Evolutionary conservation across 2,113 vertebrate species (phyloP), one percentile per base, ranked within the genome.

Genomic region (Micromys minutus): DNA sequence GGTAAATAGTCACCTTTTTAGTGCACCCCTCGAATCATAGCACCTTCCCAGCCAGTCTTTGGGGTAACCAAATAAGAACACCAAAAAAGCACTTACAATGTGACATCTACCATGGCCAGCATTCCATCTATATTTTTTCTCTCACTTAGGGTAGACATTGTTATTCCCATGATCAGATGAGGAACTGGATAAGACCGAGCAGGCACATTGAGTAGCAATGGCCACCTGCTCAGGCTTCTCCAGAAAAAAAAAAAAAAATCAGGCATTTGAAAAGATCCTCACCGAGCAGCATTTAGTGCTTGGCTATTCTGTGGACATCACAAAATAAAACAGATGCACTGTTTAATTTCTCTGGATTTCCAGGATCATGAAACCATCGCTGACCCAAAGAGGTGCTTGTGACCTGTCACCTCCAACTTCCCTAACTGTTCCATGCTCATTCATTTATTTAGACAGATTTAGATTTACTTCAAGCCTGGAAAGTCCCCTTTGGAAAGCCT

Each of bases 11-110:
- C 26, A 52, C 26, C 19, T 12, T 42, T 34, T 61, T 9, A n/a
- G 2, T 12, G 4, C 2, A 4, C 7, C 13, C 21, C 71, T 76
- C 17, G 59, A 74, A 67, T 71, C 0, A 0, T 15, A 39, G 7
- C 5, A 12, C 71, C 16, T 85, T 42, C 24, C n/a, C 29, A 10
- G 39, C 19, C 45, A 87, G 0, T 45, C 69, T 91, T 47, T 79
- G 36, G 63, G 5, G 36, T 39, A 22, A 74, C 29, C 31, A n/a
- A 77, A 75, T 22, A 72, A n/a, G 69, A 69, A 24, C 36, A 21
- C 21, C 0, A 12, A 29, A 34, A 57, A 81, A 89, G 11, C 12
- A 22, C 55, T 69, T 15, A 26, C 34, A 52, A 0, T 17, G 47
- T n/a, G 29, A 17, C 42, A 45, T 0, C 16, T 3, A 15, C 47